Percentiles rank a stretch among this genome's conserved stretches.
Conservation (phyloP, 2,797 vertebrate genomes). For the Neosalanx taihuensis region DNA sequence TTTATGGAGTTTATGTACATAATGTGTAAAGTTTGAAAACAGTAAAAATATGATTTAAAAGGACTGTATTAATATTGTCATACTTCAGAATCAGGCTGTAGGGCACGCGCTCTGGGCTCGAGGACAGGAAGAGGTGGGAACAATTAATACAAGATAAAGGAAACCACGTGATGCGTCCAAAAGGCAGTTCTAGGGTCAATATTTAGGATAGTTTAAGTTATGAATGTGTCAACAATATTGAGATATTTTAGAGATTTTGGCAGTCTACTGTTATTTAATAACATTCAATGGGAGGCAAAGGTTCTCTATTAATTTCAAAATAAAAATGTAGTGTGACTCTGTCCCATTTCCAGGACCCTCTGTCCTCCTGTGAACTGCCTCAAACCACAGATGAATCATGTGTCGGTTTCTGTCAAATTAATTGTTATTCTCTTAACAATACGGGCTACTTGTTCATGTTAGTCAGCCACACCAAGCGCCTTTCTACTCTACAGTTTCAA, state of each 20-base stretch:
- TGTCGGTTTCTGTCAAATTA: constrained; percentile 44
- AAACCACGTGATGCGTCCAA: background rate
- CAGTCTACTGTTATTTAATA: background rate
- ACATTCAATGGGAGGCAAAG: background rate
- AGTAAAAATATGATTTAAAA: constrained; percentile 96
- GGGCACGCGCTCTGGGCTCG: background rate
- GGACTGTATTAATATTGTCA: constrained; percentile 43
- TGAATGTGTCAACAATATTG: background rate
- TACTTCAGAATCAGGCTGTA: constrained; percentile 1
- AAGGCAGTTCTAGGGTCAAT: background rate
- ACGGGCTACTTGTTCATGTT: constrained; percentile 56
- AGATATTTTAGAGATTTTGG: background rate
- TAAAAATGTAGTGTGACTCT: background rate
- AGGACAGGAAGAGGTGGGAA: background rate
- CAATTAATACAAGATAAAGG: background rate
- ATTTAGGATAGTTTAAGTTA: background rate
- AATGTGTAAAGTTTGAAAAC: constrained; percentile 91
- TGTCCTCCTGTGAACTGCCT: constrained; percentile 10
- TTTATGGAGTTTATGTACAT: constrained; percentile 89
- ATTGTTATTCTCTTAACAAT: constrained; percentile 44
- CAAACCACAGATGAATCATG: constrained; percentile 43
- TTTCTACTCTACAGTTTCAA: constrained; percentile 53
- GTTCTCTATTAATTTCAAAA: background rate
- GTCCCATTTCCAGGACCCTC: background rate
- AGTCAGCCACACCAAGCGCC: constrained; percentile 56